Evolutionary conservation across 2,888 invertebrate species (phyloP).

Genomic region (Loripinus fragilis): DNA sequence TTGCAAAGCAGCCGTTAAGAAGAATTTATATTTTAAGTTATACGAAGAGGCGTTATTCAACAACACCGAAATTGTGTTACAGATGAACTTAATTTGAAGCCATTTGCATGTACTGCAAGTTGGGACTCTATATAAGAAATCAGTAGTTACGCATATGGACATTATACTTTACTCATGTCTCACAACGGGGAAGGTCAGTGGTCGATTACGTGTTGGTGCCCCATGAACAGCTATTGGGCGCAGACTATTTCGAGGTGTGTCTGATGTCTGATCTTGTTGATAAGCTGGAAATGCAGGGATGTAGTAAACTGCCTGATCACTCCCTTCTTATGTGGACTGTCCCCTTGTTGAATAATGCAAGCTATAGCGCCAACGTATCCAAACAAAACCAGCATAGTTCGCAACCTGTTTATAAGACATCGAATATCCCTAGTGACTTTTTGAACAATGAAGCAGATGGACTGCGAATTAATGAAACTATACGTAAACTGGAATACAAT

Average conservation of each 20-base stretch:
- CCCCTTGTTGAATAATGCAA: not conserved
- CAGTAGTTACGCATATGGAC: too few species aligned
- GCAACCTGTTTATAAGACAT: too few species aligned
- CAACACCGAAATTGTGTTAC: too few species aligned
- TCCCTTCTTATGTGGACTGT: not conserved
- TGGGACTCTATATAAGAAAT: too few species aligned
- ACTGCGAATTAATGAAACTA: not conserved
- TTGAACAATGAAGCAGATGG: not conserved
- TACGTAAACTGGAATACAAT: not conserved
- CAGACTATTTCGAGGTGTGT: not conserved
- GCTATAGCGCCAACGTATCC: too few species aligned
- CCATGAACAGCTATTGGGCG: not conserved
- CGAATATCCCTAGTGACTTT: not conserved
- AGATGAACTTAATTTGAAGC: too few species aligned
- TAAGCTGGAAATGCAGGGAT: not conserved
- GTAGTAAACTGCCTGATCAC: not conserved
- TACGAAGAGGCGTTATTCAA: too few species aligned
- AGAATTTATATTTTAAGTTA: too few species aligned
- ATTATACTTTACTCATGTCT: slow-evolving; percentile 17
- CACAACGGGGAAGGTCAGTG: slow-evolving; percentile 15
- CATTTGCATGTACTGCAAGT: too few species aligned
- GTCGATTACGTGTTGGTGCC: slow-evolving; percentile 13
- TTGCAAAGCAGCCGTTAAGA: too few species aligned
- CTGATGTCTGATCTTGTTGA: not conserved
- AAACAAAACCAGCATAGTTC: too few species aligned